A percentile compares a stretch with the other conserved stretches of the same genome.
Evolutionary conservation across 2,797 vertebrate genomes (phyloP).

Genomic region (Xyrichtys novacula): DNA sequence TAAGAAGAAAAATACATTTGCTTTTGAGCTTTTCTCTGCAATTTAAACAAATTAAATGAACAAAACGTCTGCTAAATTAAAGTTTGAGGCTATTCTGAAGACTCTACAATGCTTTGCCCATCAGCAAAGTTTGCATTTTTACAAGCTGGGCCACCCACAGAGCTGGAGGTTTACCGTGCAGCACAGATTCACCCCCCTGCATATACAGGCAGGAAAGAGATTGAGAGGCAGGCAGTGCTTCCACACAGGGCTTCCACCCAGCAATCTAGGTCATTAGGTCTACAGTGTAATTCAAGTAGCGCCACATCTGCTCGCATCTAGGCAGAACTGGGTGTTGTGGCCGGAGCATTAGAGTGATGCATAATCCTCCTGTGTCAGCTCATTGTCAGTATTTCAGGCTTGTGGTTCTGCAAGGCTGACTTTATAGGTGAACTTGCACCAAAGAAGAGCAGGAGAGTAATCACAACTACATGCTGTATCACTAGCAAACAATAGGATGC

Average conservation of each 20-base stretch:
- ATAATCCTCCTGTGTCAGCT: constrained; percentile 73
- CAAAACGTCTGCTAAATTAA: not conserved
- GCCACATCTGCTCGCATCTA: constrained; percentile 79
- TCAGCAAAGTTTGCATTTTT: not conserved
- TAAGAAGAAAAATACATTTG: not conserved
- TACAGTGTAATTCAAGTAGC: constrained; percentile 79
- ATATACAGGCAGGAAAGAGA: constrained; percentile 55
- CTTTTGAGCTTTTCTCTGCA: constrained; percentile 6
- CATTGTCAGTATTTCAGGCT: constrained; percentile 58
- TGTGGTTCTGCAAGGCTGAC: constrained; percentile 28
- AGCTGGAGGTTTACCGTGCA: not conserved
- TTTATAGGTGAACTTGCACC: constrained; percentile 37
- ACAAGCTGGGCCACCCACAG: constrained; percentile 14
- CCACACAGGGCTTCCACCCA: constrained; percentile 50
- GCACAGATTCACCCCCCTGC: constrained; percentile 49
- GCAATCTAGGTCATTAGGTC: constrained; percentile 85
- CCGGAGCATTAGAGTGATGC: constrained; percentile 60
- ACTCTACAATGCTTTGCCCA: not conserved
- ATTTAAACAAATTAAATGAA: constrained; percentile 30
- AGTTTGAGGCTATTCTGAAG: not conserved
- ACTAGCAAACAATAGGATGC: not conserved
- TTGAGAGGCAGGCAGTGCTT: constrained; percentile 62
- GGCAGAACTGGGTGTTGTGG: constrained; percentile 64
- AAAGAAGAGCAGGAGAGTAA: not conserved
- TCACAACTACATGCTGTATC: not conserved